phyloP scores from a whole-genome alignment of 1,140 invertebrate genomes.

The Pachyrhynchus sulphureomaculatus region DNA sequence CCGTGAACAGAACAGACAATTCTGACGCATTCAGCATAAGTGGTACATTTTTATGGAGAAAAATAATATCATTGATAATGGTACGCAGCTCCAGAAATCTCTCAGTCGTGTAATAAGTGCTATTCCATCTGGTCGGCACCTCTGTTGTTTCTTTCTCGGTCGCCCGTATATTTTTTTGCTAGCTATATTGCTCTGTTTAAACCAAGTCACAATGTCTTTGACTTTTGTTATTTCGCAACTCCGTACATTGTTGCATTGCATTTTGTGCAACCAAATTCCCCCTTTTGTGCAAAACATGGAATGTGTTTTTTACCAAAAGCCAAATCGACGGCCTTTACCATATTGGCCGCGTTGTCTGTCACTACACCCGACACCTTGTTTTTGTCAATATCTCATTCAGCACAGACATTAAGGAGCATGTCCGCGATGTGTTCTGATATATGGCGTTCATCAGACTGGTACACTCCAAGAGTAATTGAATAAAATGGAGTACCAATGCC shows the following conservation, averaged over 20 bases:
- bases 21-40: conserved; percentile 44
- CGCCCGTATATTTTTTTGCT: conserved; percentile 43
- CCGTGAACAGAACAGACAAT: conserved; percentile 40
- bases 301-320: conserved; percentile 49
- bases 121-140: conserved; percentile 47
- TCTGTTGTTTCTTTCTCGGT: conserved; percentile 37
- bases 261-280: conserved; percentile 40
- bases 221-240: conserved; percentile 41
- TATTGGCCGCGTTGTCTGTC: conserved; percentile 48
- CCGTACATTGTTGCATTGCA: conserved; percentile 7
- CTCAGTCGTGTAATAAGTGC: conserved; percentile 49
- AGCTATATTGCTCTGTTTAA: conserved; percentile 48
- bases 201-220: conserved; percentile 49
- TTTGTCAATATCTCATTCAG: not conserved
- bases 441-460: not conserved
- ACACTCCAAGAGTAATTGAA: not conserved
- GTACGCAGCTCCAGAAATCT: conserved; percentile 47
- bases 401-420: not conserved
- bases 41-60: conserved; percentile 44
- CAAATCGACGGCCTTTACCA: conserved; percentile 45
- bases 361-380: conserved; percentile 46
- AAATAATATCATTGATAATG: conserved; percentile 45
- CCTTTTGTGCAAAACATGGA: conserved; percentile 45
- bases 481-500: not conserved
- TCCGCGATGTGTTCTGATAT: not conserved